Conservation (phyloP, 2,113 vertebrate genomes). For the Poeciliopsis prolifica region DNA sequence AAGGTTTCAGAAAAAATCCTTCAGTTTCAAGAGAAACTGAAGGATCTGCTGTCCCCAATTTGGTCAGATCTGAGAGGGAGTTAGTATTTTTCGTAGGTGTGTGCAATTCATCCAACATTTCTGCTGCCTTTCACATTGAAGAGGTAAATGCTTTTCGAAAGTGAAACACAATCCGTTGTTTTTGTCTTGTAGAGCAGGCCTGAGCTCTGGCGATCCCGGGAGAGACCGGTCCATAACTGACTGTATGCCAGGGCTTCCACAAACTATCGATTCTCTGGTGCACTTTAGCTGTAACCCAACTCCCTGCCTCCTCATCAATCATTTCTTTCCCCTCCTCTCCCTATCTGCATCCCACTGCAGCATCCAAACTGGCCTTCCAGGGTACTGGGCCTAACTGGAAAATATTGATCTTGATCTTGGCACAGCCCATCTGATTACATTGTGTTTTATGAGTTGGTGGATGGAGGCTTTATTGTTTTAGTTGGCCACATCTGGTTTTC, state of each 20-base stretch:
- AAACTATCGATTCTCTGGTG: constrained; percentile 70
- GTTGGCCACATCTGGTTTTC: constrained; percentile 69
- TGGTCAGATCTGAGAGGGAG: not conserved
- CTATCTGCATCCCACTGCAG: constrained; percentile 45
- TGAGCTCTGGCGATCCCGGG: constrained; percentile 41
- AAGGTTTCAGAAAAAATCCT: not conserved
- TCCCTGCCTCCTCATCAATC: constrained; percentile 55
- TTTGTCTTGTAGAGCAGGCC: constrained; percentile 31
- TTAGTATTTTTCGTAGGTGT: not conserved
- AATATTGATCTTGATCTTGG: constrained; percentile 72
- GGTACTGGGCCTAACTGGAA: constrained; percentile 65
- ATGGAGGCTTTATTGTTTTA: constrained; percentile 74
- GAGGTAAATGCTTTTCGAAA: constrained; percentile 40
- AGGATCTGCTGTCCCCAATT: not conserved
- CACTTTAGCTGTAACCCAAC: constrained; percentile 78
- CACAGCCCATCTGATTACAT: constrained; percentile 67
- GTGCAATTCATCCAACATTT: constrained; percentile 13
- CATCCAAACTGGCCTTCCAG: constrained; percentile 58
- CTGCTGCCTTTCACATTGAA: constrained; percentile 20
- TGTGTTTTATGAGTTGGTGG: constrained; percentile 71
- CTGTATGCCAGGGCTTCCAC: constrained; percentile 53
- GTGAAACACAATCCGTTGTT: constrained; percentile 65
- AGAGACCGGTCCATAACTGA: constrained; percentile 48
- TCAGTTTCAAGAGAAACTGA: not conserved
- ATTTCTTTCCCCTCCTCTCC: constrained; percentile 34